Evolutionary conservation across 2,113 vertebrate genomes (phyloP).

Genomic region (Mormyrus lacerda): DNA sequence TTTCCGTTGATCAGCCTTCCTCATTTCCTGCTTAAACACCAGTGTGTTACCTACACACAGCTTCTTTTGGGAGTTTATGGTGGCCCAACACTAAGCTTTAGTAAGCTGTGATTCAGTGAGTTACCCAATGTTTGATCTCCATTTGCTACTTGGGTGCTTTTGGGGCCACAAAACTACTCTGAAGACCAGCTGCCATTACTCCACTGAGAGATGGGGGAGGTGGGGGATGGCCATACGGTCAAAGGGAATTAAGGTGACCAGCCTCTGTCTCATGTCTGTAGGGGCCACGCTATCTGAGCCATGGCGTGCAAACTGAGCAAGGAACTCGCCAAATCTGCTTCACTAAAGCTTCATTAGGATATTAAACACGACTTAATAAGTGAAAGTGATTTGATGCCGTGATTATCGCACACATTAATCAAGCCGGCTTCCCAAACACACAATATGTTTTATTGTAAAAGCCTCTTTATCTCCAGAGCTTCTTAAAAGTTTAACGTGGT

Average conservation of each 20-base stretch:
- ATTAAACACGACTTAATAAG: slow-evolving; percentile 99
- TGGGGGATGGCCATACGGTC: slow-evolving; percentile 43
- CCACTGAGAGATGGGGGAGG: slow-evolving; percentile 58
- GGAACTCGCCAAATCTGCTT: slow-evolving; percentile 88
- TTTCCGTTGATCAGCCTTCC: not conserved
- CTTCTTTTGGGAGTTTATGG: not conserved
- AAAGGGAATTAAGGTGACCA: slow-evolving; percentile 35
- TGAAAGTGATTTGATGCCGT: slow-evolving; percentile 98
- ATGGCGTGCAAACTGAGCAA: slow-evolving; percentile 24
- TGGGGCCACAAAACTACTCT: not conserved
- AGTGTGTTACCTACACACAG: not conserved
- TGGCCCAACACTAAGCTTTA: not conserved
- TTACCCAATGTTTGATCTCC: not conserved
- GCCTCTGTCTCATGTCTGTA: slow-evolving; percentile 62
- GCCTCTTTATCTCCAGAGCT: slow-evolving; percentile 89
- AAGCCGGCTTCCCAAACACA: slow-evolving; percentile 83
- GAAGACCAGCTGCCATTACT: slow-evolving; percentile 57
- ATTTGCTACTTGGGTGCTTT: not conserved
- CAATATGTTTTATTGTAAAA: slow-evolving; percentile 88
- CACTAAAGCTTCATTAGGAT: slow-evolving; percentile 96
- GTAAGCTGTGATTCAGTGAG: not conserved
- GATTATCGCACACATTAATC: slow-evolving; percentile 97
- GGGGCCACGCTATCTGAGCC: too few relatives aligned
- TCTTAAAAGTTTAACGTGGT: slow-evolving; percentile 82
- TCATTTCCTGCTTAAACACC: not conserved